Percentiles rank a stretch among this genome's conserved stretches.
Evolutionary conservation across 2,888 invertebrate genomes (phyloP).

Genomic region (Sympetrum striolatum): DNA sequence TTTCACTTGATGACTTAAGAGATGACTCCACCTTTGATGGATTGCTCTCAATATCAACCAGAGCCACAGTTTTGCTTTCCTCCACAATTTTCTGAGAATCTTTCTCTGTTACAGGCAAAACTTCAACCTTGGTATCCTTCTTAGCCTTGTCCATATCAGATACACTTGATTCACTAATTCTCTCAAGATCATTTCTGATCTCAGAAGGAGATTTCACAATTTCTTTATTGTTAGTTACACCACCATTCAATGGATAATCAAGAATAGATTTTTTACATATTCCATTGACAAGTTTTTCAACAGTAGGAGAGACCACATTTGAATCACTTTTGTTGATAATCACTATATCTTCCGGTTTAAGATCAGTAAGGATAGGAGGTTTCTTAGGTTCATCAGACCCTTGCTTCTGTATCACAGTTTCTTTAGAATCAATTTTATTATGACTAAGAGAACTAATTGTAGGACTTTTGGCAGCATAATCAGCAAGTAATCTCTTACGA

Average conservation of each 20-base stretch:
- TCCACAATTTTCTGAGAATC: not conserved
- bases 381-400: conserved; percentile 1
- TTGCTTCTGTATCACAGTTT: not conserved
- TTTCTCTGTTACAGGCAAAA: not conserved
- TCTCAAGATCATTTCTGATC: not conserved
- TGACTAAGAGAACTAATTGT: conserved; percentile 42
- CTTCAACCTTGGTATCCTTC: conserved; percentile 45
- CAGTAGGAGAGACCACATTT: conserved; percentile 25
- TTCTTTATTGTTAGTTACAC: not conserved
- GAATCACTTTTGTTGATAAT: conserved; percentile 6
- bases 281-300: conserved; percentile 45
- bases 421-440: conserved; percentile 47
- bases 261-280: not conserved
- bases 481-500: conserved; percentile 10
- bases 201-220: not conserved
- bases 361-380: not conserved
- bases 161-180: not conserved
- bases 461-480: conserved; percentile 47
- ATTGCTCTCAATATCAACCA: not conserved
- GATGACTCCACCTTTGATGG: not conserved
- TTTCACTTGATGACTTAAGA: not conserved
- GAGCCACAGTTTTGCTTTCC: not conserved
- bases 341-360: conserved; percentile 22
- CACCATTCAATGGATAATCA: not conserved
- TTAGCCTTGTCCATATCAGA: conserved; percentile 46